Base-by-base conservation (phyloP, 2,888 invertebrate genomes). In the Drosophila planitibia region DNA sequence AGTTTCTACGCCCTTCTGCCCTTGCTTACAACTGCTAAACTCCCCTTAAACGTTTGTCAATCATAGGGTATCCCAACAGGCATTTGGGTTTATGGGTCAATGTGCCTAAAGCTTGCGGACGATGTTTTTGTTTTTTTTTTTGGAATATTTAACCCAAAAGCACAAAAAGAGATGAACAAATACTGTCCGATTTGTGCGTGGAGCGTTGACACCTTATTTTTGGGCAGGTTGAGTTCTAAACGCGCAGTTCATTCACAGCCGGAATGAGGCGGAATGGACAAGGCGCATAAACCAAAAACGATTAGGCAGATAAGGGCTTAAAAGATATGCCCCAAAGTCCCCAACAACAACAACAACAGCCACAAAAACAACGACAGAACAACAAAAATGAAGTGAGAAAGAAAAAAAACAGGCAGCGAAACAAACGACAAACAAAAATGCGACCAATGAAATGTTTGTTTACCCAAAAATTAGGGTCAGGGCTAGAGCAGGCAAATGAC, bases 381-480 rank as follows among this genome's bases (percentile, higher is more conserved):
- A 79, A 74, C 65, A 74, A 79, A 70, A 74, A 62, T 73, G 62
- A 70, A 62, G 62, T 22, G 14, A 67, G 66, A 61, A 66, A n/a
- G n/a, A 57, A 66, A 61, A 47, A 51, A 61, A 51, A 65, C 30
- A 63, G 66, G n/a, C 33, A 70, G 52, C 60, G 67, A 28, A 47
- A 74, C 53, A 54, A 32, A 16, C 25, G 47, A 47, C 47, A 47
- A 47, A 47, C 22, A 47, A 32, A 39, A 69, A 22, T 53, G 32
- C 59, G 65, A 61, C 70, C 53, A 63, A 74, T 47, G 69, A 87
- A 82, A 67, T 76, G 68, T 81, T 68, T 87, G 76, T 89, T 76
- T 86, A 76, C 83, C 74, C 70, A 81, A 74, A 89, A 88, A 85
- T 85, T 85, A 83, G 90, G 85, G 85, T 85, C 85, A 85, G 83